Percentiles rank a stretch among this genome's conserved stretches.
Evolutionary conservation across 2,888 invertebrate species (phyloP).

Genomic region (Cryptosula pallasiana): DNA sequence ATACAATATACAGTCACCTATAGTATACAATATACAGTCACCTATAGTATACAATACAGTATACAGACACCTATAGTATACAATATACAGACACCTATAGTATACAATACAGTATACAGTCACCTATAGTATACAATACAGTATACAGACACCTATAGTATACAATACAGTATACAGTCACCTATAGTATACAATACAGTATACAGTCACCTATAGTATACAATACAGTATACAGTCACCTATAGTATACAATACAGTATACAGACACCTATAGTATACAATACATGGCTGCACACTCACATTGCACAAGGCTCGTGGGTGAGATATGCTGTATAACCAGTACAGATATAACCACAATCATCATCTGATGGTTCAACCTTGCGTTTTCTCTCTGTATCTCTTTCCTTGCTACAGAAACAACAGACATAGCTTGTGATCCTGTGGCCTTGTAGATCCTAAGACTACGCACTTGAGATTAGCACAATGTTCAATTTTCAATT

Average conservation of each 20-base stretch:
- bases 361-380: constrained; percentile 25
- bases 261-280: neutral
- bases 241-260: neutral
- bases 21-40: neutral
- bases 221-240: neutral
- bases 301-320: constrained; percentile 84
- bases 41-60: neutral
- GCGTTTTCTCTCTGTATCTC: no score
- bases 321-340: constrained; percentile 78
- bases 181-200: neutral
- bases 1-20: no score
- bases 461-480: no score
- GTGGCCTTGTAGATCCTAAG: no score
- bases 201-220: neutral
- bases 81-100: neutral
- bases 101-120: neutral
- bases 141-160: neutral
- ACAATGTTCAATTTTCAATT: no score
- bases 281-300: no score
- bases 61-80: no score
- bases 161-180: neutral
- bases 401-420: no score
- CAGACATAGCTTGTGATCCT: no score
- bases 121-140: neutral
- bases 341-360: constrained; percentile 48